Percentiles rank a stretch among this genome's conserved stretches.
Conservation (phyloP, 2,797 vertebrate species). For the Eurystomus glaucurus region DNA sequence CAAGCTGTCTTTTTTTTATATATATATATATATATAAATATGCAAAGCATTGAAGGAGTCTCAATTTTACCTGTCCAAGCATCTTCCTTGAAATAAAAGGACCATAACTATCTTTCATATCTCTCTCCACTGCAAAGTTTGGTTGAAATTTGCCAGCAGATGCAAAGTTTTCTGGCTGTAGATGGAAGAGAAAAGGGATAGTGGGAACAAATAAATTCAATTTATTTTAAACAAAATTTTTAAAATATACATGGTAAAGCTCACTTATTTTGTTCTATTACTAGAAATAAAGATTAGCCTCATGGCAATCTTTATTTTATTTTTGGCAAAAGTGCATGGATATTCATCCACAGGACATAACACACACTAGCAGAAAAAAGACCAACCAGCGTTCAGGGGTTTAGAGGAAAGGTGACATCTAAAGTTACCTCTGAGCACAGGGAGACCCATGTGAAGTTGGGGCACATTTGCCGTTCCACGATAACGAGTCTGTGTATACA, state of each 20-base stretch:
- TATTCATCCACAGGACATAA: accelerated
- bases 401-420: neutral
- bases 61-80: neutral
- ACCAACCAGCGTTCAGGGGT: neutral
- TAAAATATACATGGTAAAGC: neutral
- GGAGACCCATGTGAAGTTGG: neutral
- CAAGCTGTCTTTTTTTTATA: neutral
- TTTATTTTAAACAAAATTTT: neutral
- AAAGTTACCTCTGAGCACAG: neutral
- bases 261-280: neutral
- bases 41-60: neutral
- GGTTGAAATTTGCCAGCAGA: neutral
- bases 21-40: neutral
- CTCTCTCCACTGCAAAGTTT: neutral
- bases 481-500: neutral
- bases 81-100: neutral
- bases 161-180: neutral
- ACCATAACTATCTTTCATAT: neutral
- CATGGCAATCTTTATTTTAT: neutral
- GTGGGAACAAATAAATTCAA: neutral
- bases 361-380: neutral
- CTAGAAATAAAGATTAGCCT: neutral
- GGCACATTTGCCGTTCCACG: neutral
- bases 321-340: neutral
- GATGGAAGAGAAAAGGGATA: neutral